Base-by-base conservation (phyloP, 2,113 vertebrate species). In the Arvicanthis niloticus region DNA sequence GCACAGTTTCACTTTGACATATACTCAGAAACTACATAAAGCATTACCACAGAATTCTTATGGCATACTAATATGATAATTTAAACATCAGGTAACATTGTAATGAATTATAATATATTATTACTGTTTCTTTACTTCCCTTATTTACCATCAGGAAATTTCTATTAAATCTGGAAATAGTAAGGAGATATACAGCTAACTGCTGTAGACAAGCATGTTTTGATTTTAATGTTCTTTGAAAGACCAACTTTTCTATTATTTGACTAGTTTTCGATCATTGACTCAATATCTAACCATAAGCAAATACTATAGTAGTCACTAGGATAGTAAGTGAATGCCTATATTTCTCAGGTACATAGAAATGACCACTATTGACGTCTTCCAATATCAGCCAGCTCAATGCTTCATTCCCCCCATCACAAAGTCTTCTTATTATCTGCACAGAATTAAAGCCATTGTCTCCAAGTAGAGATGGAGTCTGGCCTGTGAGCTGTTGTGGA, bases 91-190 rank as follows among this genome's bases (percentile, higher is more conserved):
- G 9, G 37, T 77, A 95, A 26, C 29, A 40, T 77, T 67, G 8
- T 34, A 56, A 67, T 40, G 9, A 40, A 73, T 8, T 72, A 1
- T 31, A 85, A 31, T 86, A 48, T 68, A 34, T 48, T 86, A 3
- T 65, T 85, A 42, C 8, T 48, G 10, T 22, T 67, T 34, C 5
- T 34, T 68, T 67, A 3, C 29, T 34, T 48, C 60, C 9, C 53
- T 84, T 93, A 73, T 95, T 78, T 95, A 51, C 34, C 70, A 65
- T 81, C 53, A 84, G 58, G 22, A 94, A 2, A 91, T 40, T 84
- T 42, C n/a, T 31, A 78, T 40, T 95, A 42, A 45, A 93, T 75
- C 34, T 95, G 1, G 17, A 92, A 88, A 56, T 92, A 42, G 45
- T 95, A 93, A 92, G 34, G 58, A 58, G 11, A 92, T 90, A 45